phyloP scores from a whole-genome alignment of 2,888 invertebrate species.

The Cheilosia pagana region DNA sequence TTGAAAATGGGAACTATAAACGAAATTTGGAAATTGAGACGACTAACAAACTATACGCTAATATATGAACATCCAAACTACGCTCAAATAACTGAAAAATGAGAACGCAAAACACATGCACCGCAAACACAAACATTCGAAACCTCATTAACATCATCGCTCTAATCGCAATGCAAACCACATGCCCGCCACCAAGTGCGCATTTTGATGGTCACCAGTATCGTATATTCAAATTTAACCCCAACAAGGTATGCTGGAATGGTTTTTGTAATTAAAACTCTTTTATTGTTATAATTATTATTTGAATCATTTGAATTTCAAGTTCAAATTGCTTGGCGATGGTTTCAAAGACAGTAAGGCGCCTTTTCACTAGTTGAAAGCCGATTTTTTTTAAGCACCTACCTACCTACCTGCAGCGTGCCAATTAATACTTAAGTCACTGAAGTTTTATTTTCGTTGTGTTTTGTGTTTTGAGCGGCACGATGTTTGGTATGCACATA shows the following conservation, averaged over 20 bases:
- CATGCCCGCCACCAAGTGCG: slow-evolving; percentile 37
- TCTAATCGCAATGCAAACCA: slow-evolving; percentile 46
- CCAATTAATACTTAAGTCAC: too few species aligned
- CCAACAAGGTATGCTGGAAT: slow-evolving; percentile 7
- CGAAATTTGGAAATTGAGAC: too few species aligned
- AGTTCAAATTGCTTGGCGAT: too few species aligned
- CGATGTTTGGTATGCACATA: slow-evolving; percentile 17
- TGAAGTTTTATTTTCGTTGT: slow-evolving; percentile 16
- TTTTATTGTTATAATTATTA: too few species aligned
- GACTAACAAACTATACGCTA: too few species aligned
- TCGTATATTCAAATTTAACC: slow-evolving; percentile 17
- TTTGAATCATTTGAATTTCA: too few species aligned
- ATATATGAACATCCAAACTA: too few species aligned
- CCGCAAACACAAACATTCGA: slow-evolving; percentile 19
- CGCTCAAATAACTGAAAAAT: slow-evolving; percentile 7
- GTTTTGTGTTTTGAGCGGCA: neutral
- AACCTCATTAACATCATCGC: slow-evolving; percentile 37
- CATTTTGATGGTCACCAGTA: slow-evolving; percentile 26
- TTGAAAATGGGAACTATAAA: too few species aligned
- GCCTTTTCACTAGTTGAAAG: too few species aligned
- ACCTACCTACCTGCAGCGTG: too few species aligned
- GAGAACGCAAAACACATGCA: slow-evolving; percentile 32
- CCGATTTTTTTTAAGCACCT: too few species aligned
- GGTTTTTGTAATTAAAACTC: neutral
- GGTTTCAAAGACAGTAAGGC: too few species aligned